A percentile compares a stretch with the other conserved stretches of the same genome.
Conservation (phyloP, 2,113 vertebrate genomes). For the Hippotragus niger region DNA sequence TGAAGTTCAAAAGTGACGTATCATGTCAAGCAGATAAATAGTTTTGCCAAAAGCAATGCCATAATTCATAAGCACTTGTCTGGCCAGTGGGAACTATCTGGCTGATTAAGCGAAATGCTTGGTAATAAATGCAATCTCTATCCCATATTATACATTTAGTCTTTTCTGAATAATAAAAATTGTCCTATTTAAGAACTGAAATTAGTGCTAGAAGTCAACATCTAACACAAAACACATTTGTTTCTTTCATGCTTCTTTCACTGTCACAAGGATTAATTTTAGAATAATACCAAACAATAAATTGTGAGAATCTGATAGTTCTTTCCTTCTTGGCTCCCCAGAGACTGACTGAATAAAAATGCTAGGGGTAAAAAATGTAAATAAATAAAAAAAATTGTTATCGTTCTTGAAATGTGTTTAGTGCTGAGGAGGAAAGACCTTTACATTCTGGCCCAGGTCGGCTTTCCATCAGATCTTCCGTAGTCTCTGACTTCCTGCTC, state of each 20-base stretch:
- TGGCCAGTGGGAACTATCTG: constrained; percentile 69
- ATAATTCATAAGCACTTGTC: constrained; percentile 83
- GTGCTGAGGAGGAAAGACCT: neutral
- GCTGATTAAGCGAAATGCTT: constrained; percentile 73
- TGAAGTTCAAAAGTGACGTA: constrained; percentile 85
- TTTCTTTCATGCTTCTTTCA: neutral
- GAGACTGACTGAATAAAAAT: neutral
- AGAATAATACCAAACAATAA: neutral
- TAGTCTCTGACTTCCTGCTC: neutral
- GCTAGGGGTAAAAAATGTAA: neutral
- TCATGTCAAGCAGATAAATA: constrained; percentile 85
- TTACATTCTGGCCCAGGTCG: neutral
- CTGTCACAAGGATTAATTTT: constrained; percentile 32
- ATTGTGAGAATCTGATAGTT: neutral
- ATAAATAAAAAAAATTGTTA: neutral
- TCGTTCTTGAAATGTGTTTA: neutral
- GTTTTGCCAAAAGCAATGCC: constrained; percentile 85
- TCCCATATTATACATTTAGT: constrained; percentile 59
- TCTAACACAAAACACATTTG: neutral
- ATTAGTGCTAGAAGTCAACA: constrained; percentile 28
- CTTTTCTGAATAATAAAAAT: constrained; percentile 66
- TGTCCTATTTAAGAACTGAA: constrained; percentile 42
- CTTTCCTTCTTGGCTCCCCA: neutral
- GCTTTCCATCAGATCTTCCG: neutral
- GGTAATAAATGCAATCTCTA: constrained; percentile 74